Conservation (phyloP, 2,888 invertebrate species). For the Scaptodrosophila latifasciaeformis region DNA sequence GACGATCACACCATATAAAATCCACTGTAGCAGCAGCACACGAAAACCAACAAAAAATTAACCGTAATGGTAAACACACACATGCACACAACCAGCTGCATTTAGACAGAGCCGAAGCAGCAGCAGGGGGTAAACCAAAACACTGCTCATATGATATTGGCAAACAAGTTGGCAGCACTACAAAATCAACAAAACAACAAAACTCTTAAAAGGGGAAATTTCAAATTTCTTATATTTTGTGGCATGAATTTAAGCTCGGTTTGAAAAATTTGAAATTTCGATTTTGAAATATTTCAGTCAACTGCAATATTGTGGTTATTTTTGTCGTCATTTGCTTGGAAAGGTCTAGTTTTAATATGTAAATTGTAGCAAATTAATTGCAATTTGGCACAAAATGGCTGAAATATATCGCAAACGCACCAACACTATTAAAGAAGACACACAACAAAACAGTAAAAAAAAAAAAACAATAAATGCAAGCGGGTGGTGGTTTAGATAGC, state of each 20-base stretch:
- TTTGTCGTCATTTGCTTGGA: too few relatives aligned
- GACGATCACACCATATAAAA: constrained; percentile 32
- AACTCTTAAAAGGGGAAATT: too few relatives aligned
- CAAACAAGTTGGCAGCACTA: constrained; percentile 37
- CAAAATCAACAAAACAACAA: too few relatives aligned
- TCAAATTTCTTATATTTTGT: too few relatives aligned
- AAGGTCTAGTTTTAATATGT: constrained; percentile 45
- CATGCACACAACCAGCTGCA: neutral
- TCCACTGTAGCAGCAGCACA: constrained; percentile 13
- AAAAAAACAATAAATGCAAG: constrained; percentile 12
- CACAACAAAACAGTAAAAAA: constrained; percentile 29
- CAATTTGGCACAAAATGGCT: constrained; percentile 38
- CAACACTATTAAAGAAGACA: constrained; percentile 21
- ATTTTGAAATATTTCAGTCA: too few relatives aligned
- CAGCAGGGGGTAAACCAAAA: constrained; percentile 12
- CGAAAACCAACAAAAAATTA: constrained; percentile 8
- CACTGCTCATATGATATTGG: constrained; percentile 28
- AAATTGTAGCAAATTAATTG: constrained; percentile 61
- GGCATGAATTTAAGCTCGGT: too few relatives aligned
- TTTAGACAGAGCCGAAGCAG: too few relatives aligned
- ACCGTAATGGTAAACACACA: neutral
- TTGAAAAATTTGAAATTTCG: too few relatives aligned
- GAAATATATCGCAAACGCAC: constrained; percentile 28
- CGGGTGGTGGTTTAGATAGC: neutral
- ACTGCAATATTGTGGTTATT: too few relatives aligned